A percentile compares a stretch with the other conserved stretches of the same genome.
Conservation (phyloP, 2,888 invertebrate species). For the Polyommatus icarus region DNA sequence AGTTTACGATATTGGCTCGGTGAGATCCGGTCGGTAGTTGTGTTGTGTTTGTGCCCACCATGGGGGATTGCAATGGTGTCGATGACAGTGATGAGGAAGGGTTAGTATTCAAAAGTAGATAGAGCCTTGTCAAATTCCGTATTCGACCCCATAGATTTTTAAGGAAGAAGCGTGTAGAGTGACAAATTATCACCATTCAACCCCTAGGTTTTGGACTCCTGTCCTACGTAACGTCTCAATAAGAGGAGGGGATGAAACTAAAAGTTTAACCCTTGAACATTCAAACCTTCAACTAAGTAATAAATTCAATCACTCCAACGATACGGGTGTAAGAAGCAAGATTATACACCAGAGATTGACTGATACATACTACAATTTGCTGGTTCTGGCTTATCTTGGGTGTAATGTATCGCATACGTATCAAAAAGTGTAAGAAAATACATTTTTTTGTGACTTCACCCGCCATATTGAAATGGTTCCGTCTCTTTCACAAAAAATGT, state of each 20-base stretch:
- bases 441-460: no score
- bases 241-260: neutral
- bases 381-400: neutral
- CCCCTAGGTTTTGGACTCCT: neutral
- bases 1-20: conserved; percentile 63
- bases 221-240: neutral
- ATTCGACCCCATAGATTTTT: neutral
- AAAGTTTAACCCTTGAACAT: neutral
- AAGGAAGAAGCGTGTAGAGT: neutral
- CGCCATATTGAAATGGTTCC: no score
- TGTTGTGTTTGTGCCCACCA: conserved; percentile 43
- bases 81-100: conserved; percentile 57
- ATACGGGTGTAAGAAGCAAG: neutral
- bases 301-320: neutral
- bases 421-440: no score
- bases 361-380: neutral
- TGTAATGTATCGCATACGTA: neutral
- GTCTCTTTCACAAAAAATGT: no score
- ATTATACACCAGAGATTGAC: neutral
- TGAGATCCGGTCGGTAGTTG: conserved; percentile 56
- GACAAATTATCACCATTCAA: neutral
- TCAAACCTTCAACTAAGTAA: neutral
- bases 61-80: conserved; percentile 67
- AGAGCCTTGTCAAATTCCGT: neutral
- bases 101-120: conserved; percentile 46